Conservation (phyloP, 2,113 vertebrate genomes). For the Phylloscopus trochilus region DNA sequence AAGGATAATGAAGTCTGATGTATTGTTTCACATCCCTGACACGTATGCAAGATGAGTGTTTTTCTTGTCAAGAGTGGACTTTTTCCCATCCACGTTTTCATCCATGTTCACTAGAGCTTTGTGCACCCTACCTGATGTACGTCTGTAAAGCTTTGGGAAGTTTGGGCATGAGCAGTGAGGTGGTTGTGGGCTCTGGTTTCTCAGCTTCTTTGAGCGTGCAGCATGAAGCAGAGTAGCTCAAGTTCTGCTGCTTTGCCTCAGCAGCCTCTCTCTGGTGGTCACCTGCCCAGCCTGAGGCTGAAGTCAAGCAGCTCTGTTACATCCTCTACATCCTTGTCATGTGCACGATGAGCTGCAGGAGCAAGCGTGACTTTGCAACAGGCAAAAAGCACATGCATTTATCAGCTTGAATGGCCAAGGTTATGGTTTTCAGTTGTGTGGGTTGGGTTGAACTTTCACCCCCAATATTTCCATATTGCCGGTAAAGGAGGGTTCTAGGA, state of each 20-base stretch:
- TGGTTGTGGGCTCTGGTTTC: background rate
- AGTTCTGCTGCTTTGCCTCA: background rate
- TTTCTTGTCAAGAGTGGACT: background rate
- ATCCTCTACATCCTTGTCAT: fast-evolving
- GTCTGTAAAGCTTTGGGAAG: background rate
- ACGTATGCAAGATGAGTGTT: background rate
- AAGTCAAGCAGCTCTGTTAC: background rate
- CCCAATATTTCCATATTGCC: background rate
- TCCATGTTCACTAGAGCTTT: background rate
- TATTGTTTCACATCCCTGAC: background rate
- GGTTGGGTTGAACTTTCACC: background rate
- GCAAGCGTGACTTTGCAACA: background rate
- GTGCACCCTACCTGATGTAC: background rate
- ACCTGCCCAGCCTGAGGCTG: background rate
- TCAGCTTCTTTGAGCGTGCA: background rate
- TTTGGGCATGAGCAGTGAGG: background rate
- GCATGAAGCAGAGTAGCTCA: background rate
- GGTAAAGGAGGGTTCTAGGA: background rate
- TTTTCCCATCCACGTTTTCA: background rate
- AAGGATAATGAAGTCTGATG: background rate
- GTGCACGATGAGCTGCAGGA: background rate
- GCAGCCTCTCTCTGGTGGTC: background rate
- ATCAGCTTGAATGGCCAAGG: background rate
- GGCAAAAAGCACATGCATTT: background rate
- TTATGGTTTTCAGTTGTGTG: background rate